Base-by-base conservation (phyloP, 2,797 vertebrate species). In the Heterohyrax brucei region DNA sequence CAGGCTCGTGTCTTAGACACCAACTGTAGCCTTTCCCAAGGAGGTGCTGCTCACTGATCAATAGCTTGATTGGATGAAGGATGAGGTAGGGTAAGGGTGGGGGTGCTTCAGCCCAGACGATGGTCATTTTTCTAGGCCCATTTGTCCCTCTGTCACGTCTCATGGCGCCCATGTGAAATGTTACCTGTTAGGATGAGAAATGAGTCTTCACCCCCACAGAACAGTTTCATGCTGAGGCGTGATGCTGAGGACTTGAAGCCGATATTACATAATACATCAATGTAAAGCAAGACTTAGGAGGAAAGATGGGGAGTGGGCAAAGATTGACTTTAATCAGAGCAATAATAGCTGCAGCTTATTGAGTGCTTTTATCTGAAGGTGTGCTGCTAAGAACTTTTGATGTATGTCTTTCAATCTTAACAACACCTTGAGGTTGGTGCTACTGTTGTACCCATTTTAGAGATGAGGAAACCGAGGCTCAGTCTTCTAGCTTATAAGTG, bases 121-220 rank as follows among this genome's bases (percentile, higher is more conserved):
- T 0, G 21, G 76, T 87, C 73, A n/a, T 97, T 97, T 96, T 97
- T 97, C 97, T 95, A 3, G 48, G 73, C 33, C 39, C 2, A 1
- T 56, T 53, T 62, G 44, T 75, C 75, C 82, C 85, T 88, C 10
- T 9, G 70, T 72, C 72, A 59, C 4, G 19, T 77, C 87, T 96
- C 33, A 5, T 75, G 64, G 79, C 0, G 7, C 75, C 81, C 21
- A 0, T 82, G 78, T 85, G 56, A 97, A 95, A 95, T 94, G 77
- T 91, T 86, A 96, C 93, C 95, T 93, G 96, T 96, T 95, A 93
- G 46, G 90, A 88, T 96, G 94, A 97, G 95, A 77, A 91, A 94
- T 90, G 92, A 95, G 66, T 87, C 83, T 48, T 59, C n/a, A 68
- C 59, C 83, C 93, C 26, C 0, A 48, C 64, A 81, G 90, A 78